Percentiles rank a stretch among this genome's conserved stretches.
phyloP scores from a whole-genome alignment of 2,797 vertebrate species.

The Semotilus atromaculatus region DNA sequence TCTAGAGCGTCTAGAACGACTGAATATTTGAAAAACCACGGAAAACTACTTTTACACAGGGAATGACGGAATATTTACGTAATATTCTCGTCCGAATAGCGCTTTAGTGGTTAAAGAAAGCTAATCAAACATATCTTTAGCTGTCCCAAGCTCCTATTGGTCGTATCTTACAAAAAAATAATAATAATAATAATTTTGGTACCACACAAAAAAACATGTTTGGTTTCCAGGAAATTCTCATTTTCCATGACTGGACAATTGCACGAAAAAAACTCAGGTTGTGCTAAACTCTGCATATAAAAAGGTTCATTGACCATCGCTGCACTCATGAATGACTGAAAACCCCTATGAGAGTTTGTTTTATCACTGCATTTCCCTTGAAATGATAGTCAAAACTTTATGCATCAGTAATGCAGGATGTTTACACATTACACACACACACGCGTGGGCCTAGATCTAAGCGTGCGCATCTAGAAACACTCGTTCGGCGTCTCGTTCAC shows the following conservation, averaged over 20 bases:
- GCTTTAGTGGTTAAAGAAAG: background rate
- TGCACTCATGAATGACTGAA: background rate
- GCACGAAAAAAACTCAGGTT: background rate
- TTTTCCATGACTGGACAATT: background rate
- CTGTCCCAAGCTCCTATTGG: background rate
- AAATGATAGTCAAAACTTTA: background rate
- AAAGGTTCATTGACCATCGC: background rate
- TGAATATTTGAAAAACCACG: too few species aligned
- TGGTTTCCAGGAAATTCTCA: background rate
- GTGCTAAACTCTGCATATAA: background rate
- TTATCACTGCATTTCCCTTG: background rate
- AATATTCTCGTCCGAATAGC: too few species aligned
- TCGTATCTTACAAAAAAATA: too few species aligned
- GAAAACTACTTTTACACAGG: too few species aligned
- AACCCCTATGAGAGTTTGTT: background rate
- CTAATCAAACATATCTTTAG: background rate
- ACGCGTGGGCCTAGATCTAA: background rate
- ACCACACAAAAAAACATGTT: background rate
- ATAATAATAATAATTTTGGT: background rate
- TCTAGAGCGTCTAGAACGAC: too few species aligned
- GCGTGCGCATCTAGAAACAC: background rate
- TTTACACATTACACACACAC: slow-evolving; percentile 5
- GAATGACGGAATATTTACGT: too few species aligned
- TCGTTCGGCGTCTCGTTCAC: background rate
- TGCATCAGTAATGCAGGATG: background rate